Evolutionary conservation across 2,888 invertebrate genomes (phyloP).

Genomic region (Leistus spinibarbis): DNA sequence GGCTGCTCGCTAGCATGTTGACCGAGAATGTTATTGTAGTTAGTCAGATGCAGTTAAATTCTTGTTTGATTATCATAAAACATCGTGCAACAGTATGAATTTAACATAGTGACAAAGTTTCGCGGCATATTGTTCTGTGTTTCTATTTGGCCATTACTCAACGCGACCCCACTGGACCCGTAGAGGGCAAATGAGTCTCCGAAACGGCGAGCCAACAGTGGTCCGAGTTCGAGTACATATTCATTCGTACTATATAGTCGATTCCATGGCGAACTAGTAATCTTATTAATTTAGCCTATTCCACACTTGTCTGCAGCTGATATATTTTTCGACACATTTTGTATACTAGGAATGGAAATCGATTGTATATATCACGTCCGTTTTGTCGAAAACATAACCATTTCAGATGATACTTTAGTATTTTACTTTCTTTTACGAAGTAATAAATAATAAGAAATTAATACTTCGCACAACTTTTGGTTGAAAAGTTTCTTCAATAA

Average conservation of each 20-base stretch:
- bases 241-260: too few species aligned
- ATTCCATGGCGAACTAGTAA: neutral
- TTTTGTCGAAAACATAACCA: too few species aligned
- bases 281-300: too few species aligned
- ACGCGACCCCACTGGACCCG: neutral
- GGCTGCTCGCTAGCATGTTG: neutral
- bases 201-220: conserved; percentile 6
- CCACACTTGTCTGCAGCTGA: too few species aligned
- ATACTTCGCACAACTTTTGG: too few species aligned
- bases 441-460: too few species aligned
- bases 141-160: conserved; percentile 5
- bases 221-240: neutral
- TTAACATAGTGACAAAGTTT: conserved; percentile 11
- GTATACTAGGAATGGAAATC: too few species aligned
- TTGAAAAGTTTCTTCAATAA: too few species aligned
- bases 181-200: neutral
- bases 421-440: too few species aligned
- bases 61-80: neutral
- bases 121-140: neutral
- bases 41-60: neutral
- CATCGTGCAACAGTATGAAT: neutral
- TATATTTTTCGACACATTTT: too few species aligned
- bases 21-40: neutral
- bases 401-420: too few species aligned
- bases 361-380: too few species aligned